Base-by-base conservation (phyloP, 92 coral and sea anemone genomes). In the Galaxea fascicularis region DNA sequence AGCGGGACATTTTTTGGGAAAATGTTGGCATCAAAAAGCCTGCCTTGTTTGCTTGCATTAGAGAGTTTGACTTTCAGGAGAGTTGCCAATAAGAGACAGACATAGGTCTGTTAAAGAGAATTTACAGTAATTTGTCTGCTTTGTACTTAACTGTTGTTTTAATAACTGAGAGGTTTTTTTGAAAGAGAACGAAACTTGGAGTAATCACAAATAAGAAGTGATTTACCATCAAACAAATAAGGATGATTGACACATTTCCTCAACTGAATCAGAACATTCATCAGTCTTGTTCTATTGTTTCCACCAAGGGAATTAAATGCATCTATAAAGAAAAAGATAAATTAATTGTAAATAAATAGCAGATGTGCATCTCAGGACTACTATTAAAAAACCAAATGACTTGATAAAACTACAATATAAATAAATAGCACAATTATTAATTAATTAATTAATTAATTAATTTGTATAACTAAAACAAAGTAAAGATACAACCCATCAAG, bases 191-290 rank as follows among this genome's bases (percentile, higher is more conserved):
- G 3, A 31, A 17, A 29, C 22, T 10, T 25, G 17, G 31, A 51
- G 30, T 62, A 10, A 28, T 14, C 85, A 45, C 44, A 71, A 39
- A n/a, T 6, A n/a, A 15, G 24, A 45, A 59, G 53, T 21, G 8
- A 28, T 39, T 71, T 88, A 95, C 96, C 98, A 71, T 93, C 94
- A 80, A 95, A 95, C 82, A 93, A 65, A 74, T 95, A 95, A 1
- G 98, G 98, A 65, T 95, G 98, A 64, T 95, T 93, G 51, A 93
- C 94, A 71, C 98, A 95, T 63, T 95, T 93, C 60, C 98, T 82
- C 15, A 95, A 88, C 54, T 93, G 95, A 27, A 88, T 89, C 27
- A 95, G 79, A 60, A 91, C 83, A 62, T 93, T 95, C 79, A 88
- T 90, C 20, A 95, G 89, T 12, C 93, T 74, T 29, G 94, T 93